Conservation (phyloP, 2,888 invertebrate genomes). For the Ashinkailepas kermadecensis region DNA sequence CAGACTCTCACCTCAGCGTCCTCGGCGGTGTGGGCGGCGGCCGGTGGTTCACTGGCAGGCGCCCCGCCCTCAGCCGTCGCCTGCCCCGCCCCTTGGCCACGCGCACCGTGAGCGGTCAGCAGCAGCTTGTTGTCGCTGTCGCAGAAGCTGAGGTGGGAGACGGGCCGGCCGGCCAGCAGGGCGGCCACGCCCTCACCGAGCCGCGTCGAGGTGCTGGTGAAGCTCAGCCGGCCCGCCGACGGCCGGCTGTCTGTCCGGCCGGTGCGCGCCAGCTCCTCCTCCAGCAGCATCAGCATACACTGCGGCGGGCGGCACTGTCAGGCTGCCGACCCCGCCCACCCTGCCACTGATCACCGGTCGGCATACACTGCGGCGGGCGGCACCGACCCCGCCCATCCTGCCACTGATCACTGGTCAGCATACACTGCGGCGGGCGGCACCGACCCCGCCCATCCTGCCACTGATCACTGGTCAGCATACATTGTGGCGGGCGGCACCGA, state of each 20-base stretch:
- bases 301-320: slow-evolving; percentile 28
- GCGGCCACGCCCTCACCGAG: slow-evolving; percentile 28
- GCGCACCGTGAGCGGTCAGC: slow-evolving; percentile 28
- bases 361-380: too few relatives aligned
- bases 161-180: slow-evolving; percentile 28
- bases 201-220: slow-evolving; percentile 27
- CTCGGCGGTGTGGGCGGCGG: too few relatives aligned
- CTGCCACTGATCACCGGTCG: slow-evolving; percentile 11
- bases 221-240: slow-evolving; percentile 28
- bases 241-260: slow-evolving; percentile 28
- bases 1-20: too few relatives aligned
- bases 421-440: too few relatives aligned
- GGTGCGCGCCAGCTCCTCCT: slow-evolving; percentile 41
- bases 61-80: slow-evolving; percentile 6
- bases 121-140: slow-evolving; percentile 27
- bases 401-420: too few relatives aligned
- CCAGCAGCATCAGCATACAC: slow-evolving; percentile 46
- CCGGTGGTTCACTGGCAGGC: too few relatives aligned
- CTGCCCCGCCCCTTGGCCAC: background rate
- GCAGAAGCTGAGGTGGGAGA: slow-evolving; percentile 30
- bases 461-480: too few relatives aligned
- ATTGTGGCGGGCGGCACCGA: too few relatives aligned
- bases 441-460: too few relatives aligned
- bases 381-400: too few relatives aligned
- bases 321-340: slow-evolving; percentile 26